These are phyloP conservation scores for Montipora foliosa DNA, from an alignment of 64 coral and sea anemone species.

Conservation along the genomic window DNA sequence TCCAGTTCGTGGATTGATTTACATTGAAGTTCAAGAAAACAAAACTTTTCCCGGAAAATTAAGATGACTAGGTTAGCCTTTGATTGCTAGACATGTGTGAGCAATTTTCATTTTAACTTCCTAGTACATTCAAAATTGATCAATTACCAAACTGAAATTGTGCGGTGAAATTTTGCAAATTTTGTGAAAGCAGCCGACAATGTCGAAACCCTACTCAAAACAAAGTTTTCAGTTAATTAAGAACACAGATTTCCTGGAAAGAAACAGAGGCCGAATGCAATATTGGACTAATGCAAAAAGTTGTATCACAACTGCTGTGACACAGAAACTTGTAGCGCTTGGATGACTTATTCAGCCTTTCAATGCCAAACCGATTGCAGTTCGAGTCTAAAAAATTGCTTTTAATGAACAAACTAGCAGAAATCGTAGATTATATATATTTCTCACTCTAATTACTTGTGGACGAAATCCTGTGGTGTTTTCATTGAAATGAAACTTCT, in stretches of 20 bases:
- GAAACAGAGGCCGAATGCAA: neutral
- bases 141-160: neutral
- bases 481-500: too few species aligned
- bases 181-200: neutral
- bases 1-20: neutral
- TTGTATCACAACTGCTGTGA: neutral
- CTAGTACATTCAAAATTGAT: neutral
- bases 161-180: neutral
- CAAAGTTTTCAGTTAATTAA: neutral
- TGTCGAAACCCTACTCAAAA: conserved; percentile 1
- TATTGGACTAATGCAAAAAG: neutral
- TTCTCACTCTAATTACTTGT: too few species aligned
- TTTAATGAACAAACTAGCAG: neutral
- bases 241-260: neutral
- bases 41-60: neutral
- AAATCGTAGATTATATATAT: neutral
- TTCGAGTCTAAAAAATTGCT: neutral
- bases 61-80: conserved; percentile 1
- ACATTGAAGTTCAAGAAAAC: neutral
- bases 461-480: too few species aligned
- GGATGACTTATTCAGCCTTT: neutral
- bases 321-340: neutral
- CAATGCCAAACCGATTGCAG: neutral
- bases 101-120: neutral
- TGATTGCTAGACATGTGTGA: neutral